phyloP scores from a whole-genome alignment of 2,797 vertebrate species.

The Acanthornis magna region DNA sequence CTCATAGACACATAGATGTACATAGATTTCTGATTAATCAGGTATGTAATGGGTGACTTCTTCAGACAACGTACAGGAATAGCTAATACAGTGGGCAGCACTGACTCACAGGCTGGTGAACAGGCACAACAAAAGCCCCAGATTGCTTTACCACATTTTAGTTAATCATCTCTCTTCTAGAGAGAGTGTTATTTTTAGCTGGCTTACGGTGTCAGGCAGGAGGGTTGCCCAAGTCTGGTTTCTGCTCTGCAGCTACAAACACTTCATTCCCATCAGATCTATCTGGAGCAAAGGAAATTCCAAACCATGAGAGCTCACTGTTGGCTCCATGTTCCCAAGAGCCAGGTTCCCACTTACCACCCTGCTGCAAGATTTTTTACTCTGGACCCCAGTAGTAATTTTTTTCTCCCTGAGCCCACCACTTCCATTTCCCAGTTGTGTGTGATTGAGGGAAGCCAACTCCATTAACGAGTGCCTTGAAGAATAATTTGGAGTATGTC shows the following conservation, averaged over 20 bases:
- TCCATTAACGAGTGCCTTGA: background rate
- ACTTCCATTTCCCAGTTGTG: background rate
- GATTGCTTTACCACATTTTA: background rate
- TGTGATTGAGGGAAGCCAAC: background rate
- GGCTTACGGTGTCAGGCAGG: background rate
- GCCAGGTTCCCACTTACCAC: background rate
- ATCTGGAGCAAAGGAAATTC: background rate
- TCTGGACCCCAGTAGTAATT: background rate
- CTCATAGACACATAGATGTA: background rate
- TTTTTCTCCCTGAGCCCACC: background rate
- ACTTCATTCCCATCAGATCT: background rate
- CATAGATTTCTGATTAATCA: background rate
- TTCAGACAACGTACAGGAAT: slow-evolving; percentile 18
- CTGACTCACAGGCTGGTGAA: background rate
- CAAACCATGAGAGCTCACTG: background rate
- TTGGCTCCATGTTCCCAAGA: accelerated
- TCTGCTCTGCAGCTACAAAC: background rate
- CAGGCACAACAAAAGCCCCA: background rate
- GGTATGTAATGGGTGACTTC: background rate
- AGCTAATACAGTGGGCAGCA: background rate
- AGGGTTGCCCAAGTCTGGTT: background rate
- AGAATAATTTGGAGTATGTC: background rate
- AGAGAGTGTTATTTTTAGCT: background rate
- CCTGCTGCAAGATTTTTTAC: background rate
- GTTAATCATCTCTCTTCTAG: background rate